A percentile compares a stretch with the other conserved stretches of the same genome.
Evolutionary conservation across 2,113 vertebrate species (phyloP).

Genomic region (Murina feae): DNA sequence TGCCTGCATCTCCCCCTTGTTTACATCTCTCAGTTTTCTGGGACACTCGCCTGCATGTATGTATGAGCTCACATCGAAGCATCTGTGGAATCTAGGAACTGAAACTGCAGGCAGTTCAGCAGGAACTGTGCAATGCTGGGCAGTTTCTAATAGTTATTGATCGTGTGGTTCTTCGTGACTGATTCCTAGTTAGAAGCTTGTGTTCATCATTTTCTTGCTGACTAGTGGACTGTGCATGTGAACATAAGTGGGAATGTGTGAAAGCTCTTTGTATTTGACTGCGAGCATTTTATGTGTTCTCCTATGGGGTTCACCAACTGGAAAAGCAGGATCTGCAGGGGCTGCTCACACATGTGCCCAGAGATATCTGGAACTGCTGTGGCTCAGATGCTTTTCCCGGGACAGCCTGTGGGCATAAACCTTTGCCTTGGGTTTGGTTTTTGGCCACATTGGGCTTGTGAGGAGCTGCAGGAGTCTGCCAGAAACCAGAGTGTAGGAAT

Average conservation of each 20-base stretch:
- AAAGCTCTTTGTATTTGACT: background rate
- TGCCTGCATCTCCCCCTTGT: background rate
- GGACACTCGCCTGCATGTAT: rapidly evolving
- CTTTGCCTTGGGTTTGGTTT: background rate
- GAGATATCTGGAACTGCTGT: background rate
- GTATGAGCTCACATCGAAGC: slow-evolving; percentile 7
- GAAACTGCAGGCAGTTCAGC: background rate
- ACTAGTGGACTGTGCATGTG: background rate
- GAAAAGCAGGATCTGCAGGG: background rate
- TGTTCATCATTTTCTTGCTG: background rate
- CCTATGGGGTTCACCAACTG: background rate
- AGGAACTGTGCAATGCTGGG: background rate
- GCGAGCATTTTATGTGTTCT: background rate
- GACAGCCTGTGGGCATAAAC: background rate
- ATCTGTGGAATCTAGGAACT: background rate
- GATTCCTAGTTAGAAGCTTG: background rate
- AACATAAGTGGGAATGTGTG: too few relatives aligned
- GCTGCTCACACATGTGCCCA: background rate
- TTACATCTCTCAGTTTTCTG: background rate
- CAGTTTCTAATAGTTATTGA: background rate
- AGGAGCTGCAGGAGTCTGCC: too few relatives aligned
- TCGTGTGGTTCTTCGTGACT: background rate
- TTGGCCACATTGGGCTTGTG: background rate
- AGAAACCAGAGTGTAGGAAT: background rate
- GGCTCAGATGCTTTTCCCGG: background rate